Base-by-base conservation (phyloP, 64 coral and sea anemone genomes). In the Montipora foliosa region DNA sequence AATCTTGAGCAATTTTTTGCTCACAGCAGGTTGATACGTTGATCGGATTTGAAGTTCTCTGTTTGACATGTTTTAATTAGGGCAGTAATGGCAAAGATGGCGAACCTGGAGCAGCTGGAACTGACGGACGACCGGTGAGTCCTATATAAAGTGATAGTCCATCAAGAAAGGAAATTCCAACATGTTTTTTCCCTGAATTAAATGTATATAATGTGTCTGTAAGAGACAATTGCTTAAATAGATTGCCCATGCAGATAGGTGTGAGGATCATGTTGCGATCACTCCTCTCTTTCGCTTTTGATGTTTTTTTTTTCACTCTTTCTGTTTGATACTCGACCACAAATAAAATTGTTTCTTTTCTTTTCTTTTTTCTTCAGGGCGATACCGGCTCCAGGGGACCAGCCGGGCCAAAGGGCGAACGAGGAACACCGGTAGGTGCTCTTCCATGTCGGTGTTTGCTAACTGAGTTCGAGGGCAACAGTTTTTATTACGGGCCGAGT, bases 41-140 rank as follows among this genome's bases (percentile, higher is more conserved):
- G 15, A 9, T 9, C 8, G 16, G 49, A 79, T 79, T 45, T 51
- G 0, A 19, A 13, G 76, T 68, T 70, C 4, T 70, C 10, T 51
- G 25, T 87, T 44, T 22, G 0, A 57, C 11, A 8, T 57, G 53
- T 76, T 37, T 44, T 16, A 68, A 49, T 87, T 29, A 93, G 91
- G 91, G 91, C 47, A 67, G 13, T 29, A 84, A 84, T 68, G 91
- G 91, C 13, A 52, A 72, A 57, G 91, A 93, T 44, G 91, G 91
- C 2, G 91, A 93, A 12, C 91, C 91, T 78, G 91, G 91, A 9
- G 25, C 85, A 19, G 11, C 83, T 7, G 91, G 91, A 5, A 64
- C 91, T 24, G 91, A 93, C 29, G 91, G 91, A 5, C 13, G 64
- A 58, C 6, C 73, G 12, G 91, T 93, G 51, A 93, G 91, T 69